phyloP scores from a whole-genome alignment of 2,113 vertebrate species.

The Syngnathoides biaculeatus region DNA sequence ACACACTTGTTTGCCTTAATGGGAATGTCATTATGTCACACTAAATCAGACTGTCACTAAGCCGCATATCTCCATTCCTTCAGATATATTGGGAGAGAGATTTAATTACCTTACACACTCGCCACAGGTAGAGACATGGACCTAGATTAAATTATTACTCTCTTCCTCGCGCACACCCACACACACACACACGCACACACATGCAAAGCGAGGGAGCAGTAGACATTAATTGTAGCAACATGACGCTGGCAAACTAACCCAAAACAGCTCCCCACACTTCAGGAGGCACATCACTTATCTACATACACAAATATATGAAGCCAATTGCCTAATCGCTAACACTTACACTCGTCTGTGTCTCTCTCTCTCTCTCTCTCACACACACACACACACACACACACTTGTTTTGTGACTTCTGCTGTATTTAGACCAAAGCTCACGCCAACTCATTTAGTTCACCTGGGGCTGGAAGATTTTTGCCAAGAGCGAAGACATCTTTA shows the following conservation, averaged over 20 bases:
- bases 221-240: slow-evolving; percentile 32
- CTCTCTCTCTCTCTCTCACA: too few species aligned
- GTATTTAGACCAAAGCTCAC: not conserved
- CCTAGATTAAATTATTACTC: slow-evolving; percentile 50
- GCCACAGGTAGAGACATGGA: slow-evolving; percentile 50
- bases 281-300: slow-evolving; percentile 15
- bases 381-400: not conserved
- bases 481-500: not conserved
- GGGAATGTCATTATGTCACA: slow-evolving; percentile 43
- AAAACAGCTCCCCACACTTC: slow-evolving; percentile 25
- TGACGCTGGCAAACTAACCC: slow-evolving; percentile 27
- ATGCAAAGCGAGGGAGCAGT: slow-evolving; percentile 8
- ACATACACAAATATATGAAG: slow-evolving; percentile 4
- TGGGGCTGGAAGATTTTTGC: slow-evolving; percentile 1
- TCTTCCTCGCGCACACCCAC: not conserved
- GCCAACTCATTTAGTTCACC: not conserved
- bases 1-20: slow-evolving; percentile 17
- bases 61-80: slow-evolving; percentile 44
- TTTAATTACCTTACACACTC: slow-evolving; percentile 57
- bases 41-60: slow-evolving; percentile 50
- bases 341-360: too few species aligned
- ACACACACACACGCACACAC: slow-evolving; percentile 2
- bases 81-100: slow-evolving; percentile 48
- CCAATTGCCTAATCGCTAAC: not conserved
- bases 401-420: not conserved